Percentiles rank a stretch among this genome's conserved stretches.
Conservation (phyloP, 2,797 vertebrate genomes). For the Choloepus didactylus region DNA sequence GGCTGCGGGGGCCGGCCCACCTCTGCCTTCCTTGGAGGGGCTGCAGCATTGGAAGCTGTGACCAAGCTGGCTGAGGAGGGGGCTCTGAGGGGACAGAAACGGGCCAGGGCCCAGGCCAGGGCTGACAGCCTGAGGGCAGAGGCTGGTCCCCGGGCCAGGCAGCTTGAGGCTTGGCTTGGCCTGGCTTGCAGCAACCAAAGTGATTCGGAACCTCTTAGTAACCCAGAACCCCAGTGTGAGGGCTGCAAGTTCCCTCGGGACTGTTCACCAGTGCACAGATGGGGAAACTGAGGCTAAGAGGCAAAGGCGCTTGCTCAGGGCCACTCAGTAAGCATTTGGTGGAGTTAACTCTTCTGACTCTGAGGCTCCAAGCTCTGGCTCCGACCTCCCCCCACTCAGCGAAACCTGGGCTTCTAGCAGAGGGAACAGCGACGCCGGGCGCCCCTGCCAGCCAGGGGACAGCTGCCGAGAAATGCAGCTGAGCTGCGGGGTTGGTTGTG, state of each 20-base stretch:
- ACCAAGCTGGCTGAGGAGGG: neutral
- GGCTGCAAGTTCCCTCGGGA: neutral
- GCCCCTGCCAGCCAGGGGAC: neutral
- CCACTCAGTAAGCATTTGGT: too few species aligned
- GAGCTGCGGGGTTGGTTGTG: neutral
- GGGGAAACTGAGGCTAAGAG: neutral
- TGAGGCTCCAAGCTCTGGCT: neutral
- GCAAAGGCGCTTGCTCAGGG: neutral
- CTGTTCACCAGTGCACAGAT: neutral
- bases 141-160: neutral
- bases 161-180: neutral
- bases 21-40: fast-evolving
- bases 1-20: neutral
- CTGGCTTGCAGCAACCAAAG: neutral
- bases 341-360: neutral
- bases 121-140: neutral
- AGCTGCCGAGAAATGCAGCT: fast-evolving
- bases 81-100: fast-evolving
- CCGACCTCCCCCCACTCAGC: neutral
- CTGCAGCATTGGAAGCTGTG: neutral
- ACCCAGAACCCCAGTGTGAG: too few species aligned
- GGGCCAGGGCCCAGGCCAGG: neutral
- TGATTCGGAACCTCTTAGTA: neutral
- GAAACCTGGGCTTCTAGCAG: neutral
- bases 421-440: neutral